Evolutionary conservation across 2,888 invertebrate genomes (phyloP), one percentile per base, ranked within the genome.

Genomic region (Clanis bilineata): DNA sequence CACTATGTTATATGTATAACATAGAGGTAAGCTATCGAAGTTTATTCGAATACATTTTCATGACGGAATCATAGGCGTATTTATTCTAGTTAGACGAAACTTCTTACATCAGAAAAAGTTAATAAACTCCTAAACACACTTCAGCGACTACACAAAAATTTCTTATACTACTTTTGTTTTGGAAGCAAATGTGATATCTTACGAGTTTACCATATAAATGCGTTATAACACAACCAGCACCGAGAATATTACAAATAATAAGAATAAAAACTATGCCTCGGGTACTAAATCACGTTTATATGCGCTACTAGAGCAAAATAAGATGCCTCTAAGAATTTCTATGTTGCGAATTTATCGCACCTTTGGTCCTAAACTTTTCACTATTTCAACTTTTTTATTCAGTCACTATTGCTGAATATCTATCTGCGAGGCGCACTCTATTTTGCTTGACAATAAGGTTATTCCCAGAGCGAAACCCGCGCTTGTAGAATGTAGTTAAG

Each of bases 371-470:
- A 67, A 77, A 76, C 66, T 74, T 76, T 74, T 69, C 64, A 73
- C 71, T 74, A 74, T 71, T 70, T 69, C 64, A 71, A 73, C 70
- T 72, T 73, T 74, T 74, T 76, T 74, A 71, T 76, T 75, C 72
- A 66, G 66, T 51, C 32, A 61, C 69, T 72, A 70, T 70, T 76
- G 71, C 70, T 70, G 74, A 72, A 76, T 72, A 68, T 75, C 64
- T 70, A 69, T 70, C 64, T 66, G 55, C 60, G 57, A 66, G 66
- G 62, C 65, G 67, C 64, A 62, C 68, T 71, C 72, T 79, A 78
- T 74, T 80, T 79, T 78, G 75, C 72, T 72, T 72, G 62, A 79
- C 79, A 81, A 83, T 81, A 76, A 71, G 78, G 76, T 71, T 78
- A 74, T 79, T 82, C 83, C 80, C 82, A 59, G 64, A 71, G 72